Percentiles rank a stretch among this genome's conserved stretches.
phyloP scores from a whole-genome alignment of 1,140 invertebrate species.

The Artemia franciscana region DNA sequence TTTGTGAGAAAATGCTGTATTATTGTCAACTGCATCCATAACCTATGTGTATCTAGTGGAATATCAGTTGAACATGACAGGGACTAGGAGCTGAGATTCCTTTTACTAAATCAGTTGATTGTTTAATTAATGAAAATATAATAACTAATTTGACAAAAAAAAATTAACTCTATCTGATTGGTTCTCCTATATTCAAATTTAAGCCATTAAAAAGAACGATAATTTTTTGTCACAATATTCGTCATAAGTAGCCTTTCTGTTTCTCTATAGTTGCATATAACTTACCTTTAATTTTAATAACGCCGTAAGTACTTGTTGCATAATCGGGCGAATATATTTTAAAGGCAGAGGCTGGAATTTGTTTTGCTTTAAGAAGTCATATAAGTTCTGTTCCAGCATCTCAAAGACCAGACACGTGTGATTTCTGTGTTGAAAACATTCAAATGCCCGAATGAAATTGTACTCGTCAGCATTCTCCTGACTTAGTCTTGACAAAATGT shows the following conservation, averaged over 20 bases:
- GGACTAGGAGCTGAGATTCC: too few species aligned
- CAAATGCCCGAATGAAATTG: constrained; percentile 98
- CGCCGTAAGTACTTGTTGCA: constrained; percentile 95
- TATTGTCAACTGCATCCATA: too few species aligned
- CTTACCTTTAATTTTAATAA: constrained; percentile 82
- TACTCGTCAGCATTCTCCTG: constrained; percentile 99
- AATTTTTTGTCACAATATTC: too few species aligned
- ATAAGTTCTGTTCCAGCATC: constrained; percentile 98
- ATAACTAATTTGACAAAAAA: too few species aligned
- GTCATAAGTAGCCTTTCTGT: too few species aligned
- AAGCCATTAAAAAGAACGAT: neutral
- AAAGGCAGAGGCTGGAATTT: constrained; percentile 94
- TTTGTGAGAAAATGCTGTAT: too few species aligned
- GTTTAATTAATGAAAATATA: too few species aligned
- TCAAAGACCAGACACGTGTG: constrained; percentile 99
- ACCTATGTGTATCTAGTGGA: too few species aligned
- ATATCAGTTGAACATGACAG: too few species aligned
- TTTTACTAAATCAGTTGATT: too few species aligned
- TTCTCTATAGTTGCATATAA: too few species aligned
- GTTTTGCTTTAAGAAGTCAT: constrained; percentile 99
- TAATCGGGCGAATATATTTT: constrained; percentile 92
- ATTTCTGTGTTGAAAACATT: constrained; percentile 98
- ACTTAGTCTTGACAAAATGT: constrained; percentile 83
- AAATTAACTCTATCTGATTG: too few species aligned
- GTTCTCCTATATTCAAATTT: neutral